Base-by-base conservation (phyloP, 2,888 invertebrate species). In the Protophormia terraenovae region DNA sequence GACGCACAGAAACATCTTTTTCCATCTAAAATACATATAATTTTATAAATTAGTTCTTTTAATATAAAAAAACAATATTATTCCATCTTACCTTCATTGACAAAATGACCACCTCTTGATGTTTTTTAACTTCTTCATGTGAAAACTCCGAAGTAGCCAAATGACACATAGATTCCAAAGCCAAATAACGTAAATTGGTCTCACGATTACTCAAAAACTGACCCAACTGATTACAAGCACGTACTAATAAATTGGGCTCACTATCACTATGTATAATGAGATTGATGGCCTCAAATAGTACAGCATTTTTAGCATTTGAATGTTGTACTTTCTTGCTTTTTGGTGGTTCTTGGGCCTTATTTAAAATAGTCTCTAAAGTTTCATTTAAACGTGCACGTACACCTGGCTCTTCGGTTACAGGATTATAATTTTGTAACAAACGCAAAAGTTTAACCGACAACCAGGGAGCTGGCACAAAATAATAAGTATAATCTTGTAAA, bases 391-490 rank as follows among this genome's bases (percentile, higher is more conserved):
- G 95, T 16, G 98, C 98, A 87, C 98, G 95, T 2, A 99, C 98
- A 41, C 98, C 98, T 62, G 99, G 98, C 94, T 99, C 99, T 91
- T 98, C 98, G 88, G 95, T 94, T 89, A 99, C 99, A 22, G 99
- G 99, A 87, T 98, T 98, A 91, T 99, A 99, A 93, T 99, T 99
- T 93, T 99, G 99, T 87, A 99, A 94, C 85, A 99, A 94, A 89
- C 99, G 95, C 86, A 99, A 94, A 80, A 99, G 94, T 93, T 99
- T 99, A 19, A 99, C 99, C 82, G 99, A 99, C 41, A 99, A 95
- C 99, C 99, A 99, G 16, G 99, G 99, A n/a, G 99, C 99, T 88
- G 99, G 99, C 86, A 99, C 99, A 94, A 99, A 99, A 93, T 99
- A 99, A 93, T 99, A 99, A 3, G 99, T 99, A 92, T 99, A 99